A percentile compares a stretch with the other conserved stretches of the same genome.
phyloP scores from a whole-genome alignment of 1,140 invertebrate genomes.

The Adoxophyes honmai region DNA sequence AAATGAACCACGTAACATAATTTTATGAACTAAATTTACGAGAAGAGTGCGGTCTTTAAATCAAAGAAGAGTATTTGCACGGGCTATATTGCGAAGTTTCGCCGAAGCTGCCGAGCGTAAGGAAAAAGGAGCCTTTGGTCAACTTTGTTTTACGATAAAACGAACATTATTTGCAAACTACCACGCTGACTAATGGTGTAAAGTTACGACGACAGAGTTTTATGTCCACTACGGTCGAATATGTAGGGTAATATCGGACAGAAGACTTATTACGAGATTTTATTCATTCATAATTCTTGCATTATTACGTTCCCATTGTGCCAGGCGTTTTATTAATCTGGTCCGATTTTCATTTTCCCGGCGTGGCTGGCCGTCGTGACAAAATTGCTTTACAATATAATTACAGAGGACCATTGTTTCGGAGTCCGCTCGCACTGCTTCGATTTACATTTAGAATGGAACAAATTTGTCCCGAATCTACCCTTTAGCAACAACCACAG shows the following conservation, averaged over 20 bases:
- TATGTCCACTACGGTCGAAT: background rate
- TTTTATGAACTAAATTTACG: constrained; percentile 13
- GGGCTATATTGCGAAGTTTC: constrained; percentile 13
- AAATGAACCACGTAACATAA: constrained; percentile 14
- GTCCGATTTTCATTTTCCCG: constrained; percentile 43
- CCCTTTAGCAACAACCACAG: constrained; percentile 18
- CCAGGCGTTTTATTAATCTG: constrained; percentile 35
- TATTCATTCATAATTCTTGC: constrained; percentile 35
- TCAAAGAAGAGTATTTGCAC: constrained; percentile 14
- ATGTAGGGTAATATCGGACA: background rate
- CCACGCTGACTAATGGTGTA: background rate
- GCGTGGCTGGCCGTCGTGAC: constrained; percentile 29
- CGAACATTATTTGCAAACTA: constrained; percentile 10
- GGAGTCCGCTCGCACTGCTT: constrained; percentile 38
- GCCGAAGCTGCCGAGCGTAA: background rate
- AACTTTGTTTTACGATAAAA: constrained; percentile 8
- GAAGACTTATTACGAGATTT: constrained; percentile 11
- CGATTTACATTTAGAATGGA: constrained; percentile 61
- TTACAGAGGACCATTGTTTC: constrained; percentile 55
- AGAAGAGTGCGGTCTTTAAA: constrained; percentile 15
- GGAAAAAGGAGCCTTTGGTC: background rate
- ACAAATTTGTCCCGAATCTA: constrained; percentile 38
- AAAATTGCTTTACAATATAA: constrained; percentile 71
- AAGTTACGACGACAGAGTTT: background rate
- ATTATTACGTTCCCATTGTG: constrained; percentile 35